These are phyloP conservation scores for Aphidius gifuensis DNA, from an alignment of 1,140 invertebrate genomes.

Conservation along the genomic window DNA sequence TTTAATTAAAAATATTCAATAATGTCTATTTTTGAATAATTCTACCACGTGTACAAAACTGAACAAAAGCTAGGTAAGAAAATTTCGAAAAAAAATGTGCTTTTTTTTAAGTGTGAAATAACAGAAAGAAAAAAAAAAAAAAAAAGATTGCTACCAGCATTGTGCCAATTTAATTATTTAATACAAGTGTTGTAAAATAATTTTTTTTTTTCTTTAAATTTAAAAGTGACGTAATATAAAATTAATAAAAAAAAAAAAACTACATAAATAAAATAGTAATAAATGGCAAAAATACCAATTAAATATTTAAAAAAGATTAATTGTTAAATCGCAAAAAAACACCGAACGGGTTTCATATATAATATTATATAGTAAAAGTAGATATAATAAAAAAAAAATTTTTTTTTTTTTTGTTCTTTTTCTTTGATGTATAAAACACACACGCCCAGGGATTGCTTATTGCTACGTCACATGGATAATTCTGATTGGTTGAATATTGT, in stretches of 20 bases:
- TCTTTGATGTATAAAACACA: background rate
- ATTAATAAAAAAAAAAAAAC: no score
- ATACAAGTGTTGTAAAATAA: no score
- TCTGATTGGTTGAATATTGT: conserved; percentile 54
- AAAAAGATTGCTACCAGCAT: no score
- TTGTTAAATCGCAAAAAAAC: background rate
- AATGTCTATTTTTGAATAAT: no score
- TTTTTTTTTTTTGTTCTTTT: conserved; percentile 12
- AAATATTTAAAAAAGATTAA: background rate
- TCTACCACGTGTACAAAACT: no score
- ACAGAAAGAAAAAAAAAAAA: no score
- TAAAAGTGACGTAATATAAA: no score
- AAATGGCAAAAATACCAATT: background rate
- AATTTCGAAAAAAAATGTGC: background rate
- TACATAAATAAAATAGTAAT: no score
- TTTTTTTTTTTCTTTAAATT: no score
- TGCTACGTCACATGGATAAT: conserved; percentile 55
- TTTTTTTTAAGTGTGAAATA: background rate
- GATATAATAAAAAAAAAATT: conserved; percentile 17
- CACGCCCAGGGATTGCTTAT: conserved; percentile 27
- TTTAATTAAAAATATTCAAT: no score
- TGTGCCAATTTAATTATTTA: no score
- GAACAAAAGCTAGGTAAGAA: background rate
- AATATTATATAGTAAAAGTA: background rate
- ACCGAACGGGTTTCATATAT: background rate